A percentile compares a stretch with the other conserved stretches of the same genome.
These are phyloP conservation scores for Chrysemys picta DNA, from an alignment of 2,113 vertebrate species.

Conservation along the genomic window DNA sequence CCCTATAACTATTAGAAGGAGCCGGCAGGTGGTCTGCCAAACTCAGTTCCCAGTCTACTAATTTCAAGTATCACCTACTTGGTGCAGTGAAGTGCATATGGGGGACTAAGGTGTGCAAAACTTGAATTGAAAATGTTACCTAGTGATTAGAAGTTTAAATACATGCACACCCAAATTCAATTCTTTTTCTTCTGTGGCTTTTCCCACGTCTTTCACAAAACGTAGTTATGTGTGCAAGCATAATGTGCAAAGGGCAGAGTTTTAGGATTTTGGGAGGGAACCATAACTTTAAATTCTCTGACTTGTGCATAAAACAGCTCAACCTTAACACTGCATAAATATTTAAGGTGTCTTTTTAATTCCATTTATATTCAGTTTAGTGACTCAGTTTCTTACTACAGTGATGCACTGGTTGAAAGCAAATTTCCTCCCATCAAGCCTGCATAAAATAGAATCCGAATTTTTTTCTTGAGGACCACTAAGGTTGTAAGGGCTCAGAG, in stretches of 20 bases:
- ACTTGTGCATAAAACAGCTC: not conserved
- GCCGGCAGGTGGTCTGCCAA: not conserved
- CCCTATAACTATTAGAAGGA: not conserved
- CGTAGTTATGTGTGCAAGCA: not conserved
- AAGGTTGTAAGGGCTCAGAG: accelerated
- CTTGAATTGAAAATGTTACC: not conserved
- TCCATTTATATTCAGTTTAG: not conserved
- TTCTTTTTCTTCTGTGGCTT: not conserved
- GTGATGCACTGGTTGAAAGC: not conserved
- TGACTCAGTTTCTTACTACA: not conserved
- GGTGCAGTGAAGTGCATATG: not conserved
- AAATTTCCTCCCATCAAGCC: not conserved
- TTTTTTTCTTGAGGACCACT: not conserved
- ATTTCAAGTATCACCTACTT: not conserved
- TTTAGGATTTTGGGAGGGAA: not conserved
- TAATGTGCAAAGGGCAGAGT: not conserved
- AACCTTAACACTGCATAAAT: not conserved
- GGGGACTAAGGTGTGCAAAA: accelerated
- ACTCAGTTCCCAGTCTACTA: not conserved
- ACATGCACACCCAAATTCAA: not conserved
- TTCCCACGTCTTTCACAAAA: not conserved
- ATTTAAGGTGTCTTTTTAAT: not conserved
- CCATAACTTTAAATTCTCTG: not conserved
- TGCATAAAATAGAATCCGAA: not conserved
- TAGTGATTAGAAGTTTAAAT: not conserved